Conservation (phyloP, 2,113 vertebrate genomes). For the Hyla sarda region DNA sequence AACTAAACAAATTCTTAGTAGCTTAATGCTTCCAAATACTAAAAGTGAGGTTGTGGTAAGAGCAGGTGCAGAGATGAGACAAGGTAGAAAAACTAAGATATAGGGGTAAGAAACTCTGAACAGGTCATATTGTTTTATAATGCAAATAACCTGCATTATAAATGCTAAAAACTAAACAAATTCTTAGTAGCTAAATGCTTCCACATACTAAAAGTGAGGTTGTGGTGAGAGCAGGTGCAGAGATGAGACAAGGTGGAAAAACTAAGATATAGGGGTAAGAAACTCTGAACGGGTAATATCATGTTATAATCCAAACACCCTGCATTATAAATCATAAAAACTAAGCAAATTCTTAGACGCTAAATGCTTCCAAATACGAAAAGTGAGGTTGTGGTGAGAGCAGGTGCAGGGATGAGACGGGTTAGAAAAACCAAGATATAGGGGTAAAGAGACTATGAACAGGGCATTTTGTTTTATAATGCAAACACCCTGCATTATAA, state of each 20-base stretch:
- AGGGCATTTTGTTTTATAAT: background rate
- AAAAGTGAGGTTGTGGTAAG: background rate
- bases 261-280: background rate
- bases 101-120: background rate
- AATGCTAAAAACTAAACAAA: too few relatives aligned
- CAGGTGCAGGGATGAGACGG: background rate
- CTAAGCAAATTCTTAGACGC: too few relatives aligned
- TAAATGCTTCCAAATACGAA: background rate
- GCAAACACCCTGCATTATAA: background rate
- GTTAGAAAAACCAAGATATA: background rate
- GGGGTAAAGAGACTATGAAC: background rate
- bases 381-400: background rate
- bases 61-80: too few relatives aligned
- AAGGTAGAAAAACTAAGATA: background rate
- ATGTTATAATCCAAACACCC: conserved; percentile 1
- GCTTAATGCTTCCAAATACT: background rate
- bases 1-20: too few relatives aligned
- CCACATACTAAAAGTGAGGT: background rate
- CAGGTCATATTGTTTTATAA: background rate
- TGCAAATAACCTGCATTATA: conserved; percentile 1
- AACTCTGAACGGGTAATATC: background rate
- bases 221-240: background rate
- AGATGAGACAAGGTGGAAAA: background rate
- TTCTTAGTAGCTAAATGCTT: too few relatives aligned
- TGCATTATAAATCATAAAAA: too few relatives aligned